Evolutionary conservation across 2,797 vertebrate species (phyloP), one percentile per base, ranked within the genome.

Genomic region (Aeoliscus strigatus): DNA sequence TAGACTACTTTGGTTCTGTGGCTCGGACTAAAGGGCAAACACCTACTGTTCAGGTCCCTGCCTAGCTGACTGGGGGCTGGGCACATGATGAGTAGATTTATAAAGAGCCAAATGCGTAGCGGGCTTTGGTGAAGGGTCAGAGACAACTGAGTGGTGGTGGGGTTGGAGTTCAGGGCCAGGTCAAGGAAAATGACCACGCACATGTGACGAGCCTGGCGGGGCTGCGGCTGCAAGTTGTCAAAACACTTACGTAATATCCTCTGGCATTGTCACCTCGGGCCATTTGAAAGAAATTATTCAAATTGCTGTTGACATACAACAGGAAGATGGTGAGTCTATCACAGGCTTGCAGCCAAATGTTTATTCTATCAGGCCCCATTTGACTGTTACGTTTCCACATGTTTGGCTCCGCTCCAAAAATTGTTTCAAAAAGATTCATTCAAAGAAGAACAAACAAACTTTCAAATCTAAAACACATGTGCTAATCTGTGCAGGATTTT

Each of bases 81-180:
- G 50, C 44, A 44, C 11, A 46, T 28, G 58, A 77, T 40, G 61
- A 66, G 58, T 41, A 42, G 76, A 82, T 87, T 86, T 79, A 80
- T 79, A 63, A 67, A 57, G 57, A 66, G 72, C 68, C 77, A 82
- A 79, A 88, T 62, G 66, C 45, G 68, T 77, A 25, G 62, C 71
- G 44, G 51, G 51, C 49, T 38, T 15, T 9, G 27, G 65, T 9
- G 14, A 45, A 46, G 59, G 72, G 79, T 71, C 65, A 67, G 59
- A 9, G 45, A 65, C 9, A 66, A 55, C 33, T n/a, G 42, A 65
- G 55, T 12, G 8, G 18, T 40, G 8, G 18, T 40, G 50, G 65
- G 69, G 76, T 66, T 66, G 56, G 62, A 68, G 83, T 84, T 86
- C 81, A 80, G 58, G 49, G 25, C 34, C 57, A 81, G 80, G 80